A percentile compares a stretch with the other conserved stretches of the same genome.
These are phyloP conservation scores for Lochmaea capreae DNA, from an alignment of 2,888 invertebrate species.

Conservation along the genomic window DNA sequence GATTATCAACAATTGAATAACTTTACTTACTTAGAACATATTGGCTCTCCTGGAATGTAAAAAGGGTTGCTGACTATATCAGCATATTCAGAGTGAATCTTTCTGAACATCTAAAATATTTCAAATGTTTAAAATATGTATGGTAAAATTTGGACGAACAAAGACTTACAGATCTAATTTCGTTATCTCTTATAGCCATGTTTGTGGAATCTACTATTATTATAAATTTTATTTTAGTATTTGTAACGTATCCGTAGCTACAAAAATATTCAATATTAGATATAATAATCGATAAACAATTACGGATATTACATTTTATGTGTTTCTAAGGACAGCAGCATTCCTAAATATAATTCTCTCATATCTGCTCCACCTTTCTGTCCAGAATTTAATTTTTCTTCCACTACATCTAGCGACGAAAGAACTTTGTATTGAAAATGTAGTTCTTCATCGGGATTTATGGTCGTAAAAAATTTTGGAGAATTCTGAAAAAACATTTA, in stretches of 20 bases:
- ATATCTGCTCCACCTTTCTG: constrained; percentile 79
- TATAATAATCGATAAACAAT: constrained; percentile 9
- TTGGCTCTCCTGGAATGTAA: constrained; percentile 91
- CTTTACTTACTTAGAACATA: constrained; percentile 82
- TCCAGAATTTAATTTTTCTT: constrained; percentile 79
- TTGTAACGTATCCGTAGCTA: constrained; percentile 96
- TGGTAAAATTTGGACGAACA: not conserved
- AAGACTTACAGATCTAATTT: constrained; percentile 84
- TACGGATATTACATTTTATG: constrained; percentile 85
- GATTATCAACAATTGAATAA: not conserved
- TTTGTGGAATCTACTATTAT: constrained; percentile 93
- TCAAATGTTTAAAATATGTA: not conserved
- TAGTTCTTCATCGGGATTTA: constrained; percentile 83
- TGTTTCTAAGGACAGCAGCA: constrained; percentile 93
- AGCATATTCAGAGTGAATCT: constrained; percentile 91
- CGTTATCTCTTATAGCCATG: constrained; percentile 89
- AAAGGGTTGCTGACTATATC: constrained; percentile 98
- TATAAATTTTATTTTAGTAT: constrained; percentile 94
- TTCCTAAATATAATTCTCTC: constrained; percentile 90
- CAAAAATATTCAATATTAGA: constrained; percentile 8
- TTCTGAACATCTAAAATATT: constrained; percentile 73
- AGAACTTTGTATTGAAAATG: constrained; percentile 95
- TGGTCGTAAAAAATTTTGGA: constrained; percentile 86
- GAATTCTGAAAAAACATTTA: constrained; percentile 78
- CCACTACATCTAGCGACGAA: constrained; percentile 90